Conservation (phyloP, 1,140 invertebrate species). For the Periplaneta americana region DNA sequence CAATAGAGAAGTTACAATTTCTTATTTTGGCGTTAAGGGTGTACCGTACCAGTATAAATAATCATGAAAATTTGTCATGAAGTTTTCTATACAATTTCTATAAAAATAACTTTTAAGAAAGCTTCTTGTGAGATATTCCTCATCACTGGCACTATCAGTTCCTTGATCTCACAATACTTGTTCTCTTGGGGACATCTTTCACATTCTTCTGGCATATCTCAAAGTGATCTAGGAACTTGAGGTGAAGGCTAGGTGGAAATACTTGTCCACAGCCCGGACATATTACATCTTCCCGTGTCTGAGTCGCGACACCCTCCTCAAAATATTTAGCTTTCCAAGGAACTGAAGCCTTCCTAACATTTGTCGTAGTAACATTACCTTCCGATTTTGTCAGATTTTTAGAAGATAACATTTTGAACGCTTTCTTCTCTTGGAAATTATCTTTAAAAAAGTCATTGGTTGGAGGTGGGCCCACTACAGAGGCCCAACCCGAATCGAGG, state of each 20-base stretch:
- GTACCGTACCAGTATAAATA: no score
- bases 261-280: conserved; percentile 30
- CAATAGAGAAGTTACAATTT: no score
- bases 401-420: background rate
- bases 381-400: background rate
- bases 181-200: background rate
- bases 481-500: background rate
- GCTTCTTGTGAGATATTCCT: no score
- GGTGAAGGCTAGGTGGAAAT: conserved; percentile 29
- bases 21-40: no score
- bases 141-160: background rate
- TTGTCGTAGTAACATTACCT: background rate
- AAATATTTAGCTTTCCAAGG: conserved; percentile 12
- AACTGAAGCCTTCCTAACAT: background rate
- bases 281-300: conserved; percentile 27
- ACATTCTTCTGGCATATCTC: conserved; percentile 24
- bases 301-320: conserved; percentile 24
- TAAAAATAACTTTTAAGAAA: background rate
- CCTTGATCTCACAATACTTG: background rate
- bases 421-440: background rate
- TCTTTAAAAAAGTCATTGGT: background rate
- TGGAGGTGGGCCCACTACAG: background rate
- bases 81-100: background rate
- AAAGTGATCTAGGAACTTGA: conserved; percentile 32
- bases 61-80: no score